Evolutionary conservation across 2,797 vertebrate species (phyloP), one percentile per base, ranked within the genome.

Genomic region (Clarias fuscus): DNA sequence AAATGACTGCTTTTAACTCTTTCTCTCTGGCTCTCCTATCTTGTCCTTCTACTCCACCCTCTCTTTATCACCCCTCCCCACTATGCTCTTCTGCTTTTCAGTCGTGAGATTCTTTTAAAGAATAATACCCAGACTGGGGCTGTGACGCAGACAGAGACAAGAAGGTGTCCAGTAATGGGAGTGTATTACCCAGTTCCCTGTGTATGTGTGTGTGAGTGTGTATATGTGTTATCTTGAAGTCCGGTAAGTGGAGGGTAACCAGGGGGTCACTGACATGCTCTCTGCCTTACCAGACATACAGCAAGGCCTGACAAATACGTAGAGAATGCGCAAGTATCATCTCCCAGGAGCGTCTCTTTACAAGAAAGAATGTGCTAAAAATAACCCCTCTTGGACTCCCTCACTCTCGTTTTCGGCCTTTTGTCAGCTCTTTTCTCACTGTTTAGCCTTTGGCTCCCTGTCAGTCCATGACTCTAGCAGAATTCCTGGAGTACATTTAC

Each of bases 341-440:
- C 90, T 94, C 95, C 88, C 20, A 85, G 93, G 93, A 87, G 91
- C 93, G 91, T 88, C 77, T 90, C 89, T 91, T 87, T 92, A 90
- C 86, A 48, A 89, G 82, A 88, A 94, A 92, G 94, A 95, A 95
- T 95, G 93, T 80, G 85, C 91, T 93, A 92, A 89, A 94, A 93
- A 95, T 93, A 94, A 90, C 43, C 7, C 85, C 24, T 83, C 53
- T 73, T 61, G 75, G 61, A 84, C 85, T 89, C 85, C 88, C 70
- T 53, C 84, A 81, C 80, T 86, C 56, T 84, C 83, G 37, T 76
- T 88, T 84, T 79, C 80, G 76, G 58, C 80, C 65, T 79, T 75
- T 27, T 79, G 85, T 89, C n/a, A 84, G 68, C 85, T 83, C 76
- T 80, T 80, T 84, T 87, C 48, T 85, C 78, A 77, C 71, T 87